Base-by-base conservation (phyloP, 1,140 invertebrate species). In the Hylaeus anthracinus region DNA sequence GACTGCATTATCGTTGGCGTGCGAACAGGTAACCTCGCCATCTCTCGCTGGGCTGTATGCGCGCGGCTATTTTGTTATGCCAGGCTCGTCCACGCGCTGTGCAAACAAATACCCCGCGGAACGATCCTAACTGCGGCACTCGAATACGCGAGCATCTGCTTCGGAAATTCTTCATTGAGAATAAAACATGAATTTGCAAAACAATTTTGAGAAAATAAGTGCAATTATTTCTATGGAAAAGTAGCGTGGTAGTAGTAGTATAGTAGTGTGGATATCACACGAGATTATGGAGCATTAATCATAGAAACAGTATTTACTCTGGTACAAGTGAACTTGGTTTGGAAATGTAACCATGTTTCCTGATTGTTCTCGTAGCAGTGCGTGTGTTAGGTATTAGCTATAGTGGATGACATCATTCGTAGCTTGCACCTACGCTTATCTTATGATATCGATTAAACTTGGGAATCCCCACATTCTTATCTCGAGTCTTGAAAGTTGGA, bases 1-100 rank as follows among this genome's bases (percentile, higher is more conserved):
- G 84, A 86, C 85, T 87, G 85, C 85, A 86, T 87, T 87, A 88
- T 87, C 83, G 86, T 83, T 83, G 75, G 78, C 84, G 86, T 88
- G 86, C 87, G 84, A 88, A 88, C 86, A 87, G 83, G 86, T 88
- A 87, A 87, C 86, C 81, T 78, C 83, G 86, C 83, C 79, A 87
- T 88, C 86, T 88, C 77, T 69, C 55, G 74, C 69, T 81, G 45
- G 26, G 37, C 66, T 56, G 15, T 70, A 72, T 58, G 76, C 69
- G 58, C 81, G 72, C 80, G 63, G 72, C 67, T 86, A 80, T 86
- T 86, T 86, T 86, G 67, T 86, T 86, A 86, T 86, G 84, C 85
- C 63, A 70, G 53, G 41, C 71, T 66, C 81, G 84, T 86, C 85
- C 84, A 76, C 81, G 80, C 75, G 84, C 80, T 86, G 75, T 67